Base-by-base conservation (phyloP, 2,888 invertebrate species). In the Melipona bicolor region DNA sequence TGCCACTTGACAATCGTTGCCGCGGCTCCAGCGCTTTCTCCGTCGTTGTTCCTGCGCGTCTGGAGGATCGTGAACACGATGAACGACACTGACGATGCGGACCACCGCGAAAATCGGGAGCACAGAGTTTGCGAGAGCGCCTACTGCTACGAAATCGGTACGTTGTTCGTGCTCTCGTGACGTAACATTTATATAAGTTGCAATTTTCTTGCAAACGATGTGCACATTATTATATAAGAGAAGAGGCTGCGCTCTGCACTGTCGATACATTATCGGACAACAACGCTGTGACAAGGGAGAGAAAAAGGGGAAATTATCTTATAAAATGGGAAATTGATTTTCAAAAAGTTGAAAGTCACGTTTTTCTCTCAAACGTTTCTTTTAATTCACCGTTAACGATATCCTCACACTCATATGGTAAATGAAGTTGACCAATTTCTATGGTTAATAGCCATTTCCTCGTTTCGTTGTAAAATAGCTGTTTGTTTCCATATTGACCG, bases 131-230 rank as follows among this genome's bases (percentile, higher is more conserved):
- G 86, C 43, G 62, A 71, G 27, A 84, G 81, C 4, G 0, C 11
- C n/a, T 17, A 81, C n/a, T 86, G 86, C 70, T 11, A 81, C 54
- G 64, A 70, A 36, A 79, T 85, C 65, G 82, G 82, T 85, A 69
- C 36, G 84, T 72, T 32, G 78, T 70, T 49, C 73, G 11, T 49
- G 32, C 2, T 24, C 9, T 21, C 5, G 67, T 79, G 56, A 81
- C 62, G 68, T 81, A 78, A 77, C 52, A 71, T 73, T 74, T 79
- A 81, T 61, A 80, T 73, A 71, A 83, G 54, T 61, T 68, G 68
- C n/a, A 73, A 68, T 80, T 73, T 71, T 65, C 62, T 77, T 54
- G 54, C 6, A 49, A 65, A 61, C 50, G 13, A 5, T 21, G 21
- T 27, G 11, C 13, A 52, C 43, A 43, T 43, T 43, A 43, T 76